A percentile compares a stretch with the other conserved stretches of the same genome.
These are phyloP conservation scores for Turritopsis dohrnii DNA, from an alignment of 30 jellyfish, hydroid and myxozoan genomes.

Conservation along the genomic window DNA sequence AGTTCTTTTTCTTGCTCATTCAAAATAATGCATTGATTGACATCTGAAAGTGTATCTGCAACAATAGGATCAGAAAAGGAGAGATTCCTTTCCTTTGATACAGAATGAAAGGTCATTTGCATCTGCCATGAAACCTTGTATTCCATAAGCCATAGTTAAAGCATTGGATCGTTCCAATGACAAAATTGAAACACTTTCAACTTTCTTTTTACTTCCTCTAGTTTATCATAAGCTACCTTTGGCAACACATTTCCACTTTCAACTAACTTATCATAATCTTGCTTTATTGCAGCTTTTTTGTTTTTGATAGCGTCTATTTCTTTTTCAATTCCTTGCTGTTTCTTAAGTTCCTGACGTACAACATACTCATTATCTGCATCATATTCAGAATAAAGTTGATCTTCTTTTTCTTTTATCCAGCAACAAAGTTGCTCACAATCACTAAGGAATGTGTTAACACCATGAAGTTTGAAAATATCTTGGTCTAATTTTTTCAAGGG, in stretches of 20 bases:
- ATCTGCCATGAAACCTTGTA: slow-evolving; percentile 57
- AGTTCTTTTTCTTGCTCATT: not conserved
- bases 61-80: not conserved
- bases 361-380: not conserved
- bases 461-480: slow-evolving; percentile 6
- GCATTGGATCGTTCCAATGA: not conserved
- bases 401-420: slow-evolving; percentile 12
- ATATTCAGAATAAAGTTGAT: not conserved
- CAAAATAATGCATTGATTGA: not conserved
- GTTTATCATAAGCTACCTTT: not conserved
- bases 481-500: not conserved
- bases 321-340: not conserved
- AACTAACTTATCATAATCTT: not conserved
- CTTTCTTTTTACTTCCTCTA: slow-evolving; percentile 1
- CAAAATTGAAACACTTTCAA: not conserved
- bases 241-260: not conserved
- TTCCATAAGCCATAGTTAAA: slow-evolving; percentile 52
- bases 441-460: not conserved
- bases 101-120: slow-evolving; percentile 39
- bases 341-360: not conserved
- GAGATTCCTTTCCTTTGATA: not conserved
- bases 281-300: not conserved
- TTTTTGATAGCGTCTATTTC: not conserved
- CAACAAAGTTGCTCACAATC: not conserved
- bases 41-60: not conserved